Base-by-base conservation (phyloP, 30 jellyfish, hydroid and myxozoan genomes). In the Phacellophora camtschatica region DNA sequence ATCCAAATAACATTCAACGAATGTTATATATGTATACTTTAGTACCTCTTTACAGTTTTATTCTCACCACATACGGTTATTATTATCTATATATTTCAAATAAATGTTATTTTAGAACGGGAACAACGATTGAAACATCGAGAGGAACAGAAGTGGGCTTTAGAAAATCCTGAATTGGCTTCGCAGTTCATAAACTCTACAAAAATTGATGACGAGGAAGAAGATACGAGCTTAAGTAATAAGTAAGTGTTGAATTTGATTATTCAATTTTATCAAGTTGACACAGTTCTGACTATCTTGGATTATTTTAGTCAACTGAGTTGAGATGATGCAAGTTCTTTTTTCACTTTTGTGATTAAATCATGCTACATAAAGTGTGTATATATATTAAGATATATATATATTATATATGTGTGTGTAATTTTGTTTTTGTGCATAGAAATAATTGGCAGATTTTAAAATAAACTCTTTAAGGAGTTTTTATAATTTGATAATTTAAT, bases 71-170 rank as follows among this genome's bases (percentile, higher is more conserved):
- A 7, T 62, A 10, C 33, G 9, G 41, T 6, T 6, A 16, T 66
- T 30, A 16, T 33, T 8, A 7, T 27, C 32, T 30, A 11, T 31
- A 15, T 4, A 29, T 4, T 11, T 66, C 24, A 24, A 6, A 5
- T 20, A 11, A 46, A 27, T 7, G 6, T 19, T 57, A 51, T 39
- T 77, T 24, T 71, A 92, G 98, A 84, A 63, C 78, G 98, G 4
- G 98, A 95, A 27, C 50, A 43, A 66, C 92, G 98, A 34, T 81
- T 81, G 68, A 84, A 84, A 53, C 83, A 66, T 13, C 88, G 98
- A 1, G 98, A 92, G 72, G 95, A 83, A 54, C 96, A 84, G 88
- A 92, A 92, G 25, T 75, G 90, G 95, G 96, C 87, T 10, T 36
- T 68, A 41, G 96, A 85, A 56, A 78, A 85, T 61, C 98, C 98